These are phyloP conservation scores for Eilema caniola DNA, from an alignment of 2,888 invertebrate species.

Conservation along the genomic window DNA sequence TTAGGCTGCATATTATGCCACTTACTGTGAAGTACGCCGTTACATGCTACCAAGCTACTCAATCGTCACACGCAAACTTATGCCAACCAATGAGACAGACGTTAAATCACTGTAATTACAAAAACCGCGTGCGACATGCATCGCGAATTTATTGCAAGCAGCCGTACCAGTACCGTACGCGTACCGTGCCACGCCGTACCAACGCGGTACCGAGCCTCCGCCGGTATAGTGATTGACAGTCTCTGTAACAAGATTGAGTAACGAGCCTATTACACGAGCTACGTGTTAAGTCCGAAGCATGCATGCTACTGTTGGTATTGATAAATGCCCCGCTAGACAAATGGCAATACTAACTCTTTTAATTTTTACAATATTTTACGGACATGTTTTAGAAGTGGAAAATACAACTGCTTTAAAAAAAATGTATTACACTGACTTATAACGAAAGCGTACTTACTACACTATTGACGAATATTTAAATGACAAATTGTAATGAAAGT, in stretches of 20 bases:
- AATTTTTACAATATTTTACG: too few relatives aligned
- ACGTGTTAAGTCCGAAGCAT: not conserved
- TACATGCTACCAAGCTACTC: too few relatives aligned
- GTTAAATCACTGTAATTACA: conserved; percentile 1
- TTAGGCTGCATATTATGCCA: too few relatives aligned
- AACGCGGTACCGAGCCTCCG: not conserved
- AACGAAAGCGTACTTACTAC: too few relatives aligned
- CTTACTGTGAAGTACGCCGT: too few relatives aligned
- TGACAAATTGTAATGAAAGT: too few relatives aligned
- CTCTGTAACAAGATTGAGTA: not conserved
- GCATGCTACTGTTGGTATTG: not conserved
- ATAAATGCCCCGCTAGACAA: too few relatives aligned
- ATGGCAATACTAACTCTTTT: too few relatives aligned
- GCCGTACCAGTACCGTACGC: not conserved
- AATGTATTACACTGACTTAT: too few relatives aligned
- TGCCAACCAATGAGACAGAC: not conserved
- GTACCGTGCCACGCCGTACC: not conserved
- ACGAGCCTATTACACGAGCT: not conserved
- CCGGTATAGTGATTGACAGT: not conserved
- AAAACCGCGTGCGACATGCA: conserved; percentile 6
- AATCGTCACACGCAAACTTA: not conserved
- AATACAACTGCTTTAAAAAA: too few relatives aligned
- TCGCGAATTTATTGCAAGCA: conserved; percentile 8
- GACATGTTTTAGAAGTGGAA: too few relatives aligned
- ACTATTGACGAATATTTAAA: too few relatives aligned